These are phyloP conservation scores for Burhinus oedicnemus DNA, from an alignment of 2,113 vertebrate species.

Conservation along the genomic window DNA sequence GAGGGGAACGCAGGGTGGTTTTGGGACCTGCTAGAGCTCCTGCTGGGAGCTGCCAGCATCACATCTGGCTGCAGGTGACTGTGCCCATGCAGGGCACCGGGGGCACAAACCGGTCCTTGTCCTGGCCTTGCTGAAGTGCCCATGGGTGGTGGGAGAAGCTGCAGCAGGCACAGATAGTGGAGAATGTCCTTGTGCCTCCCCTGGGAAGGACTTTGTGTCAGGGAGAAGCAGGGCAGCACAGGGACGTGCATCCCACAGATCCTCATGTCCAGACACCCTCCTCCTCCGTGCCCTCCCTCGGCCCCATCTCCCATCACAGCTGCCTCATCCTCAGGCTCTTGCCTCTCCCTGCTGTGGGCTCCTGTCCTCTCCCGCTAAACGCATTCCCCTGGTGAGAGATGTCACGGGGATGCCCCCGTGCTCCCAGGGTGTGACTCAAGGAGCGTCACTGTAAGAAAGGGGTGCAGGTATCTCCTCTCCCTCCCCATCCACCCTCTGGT, in stretches of 20 bases:
- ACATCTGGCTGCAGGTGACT: neutral
- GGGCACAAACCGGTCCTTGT: neutral
- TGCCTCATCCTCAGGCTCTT: neutral
- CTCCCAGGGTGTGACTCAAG: neutral
- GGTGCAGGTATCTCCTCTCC: neutral
- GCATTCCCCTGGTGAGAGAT: neutral
- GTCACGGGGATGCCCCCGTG: neutral
- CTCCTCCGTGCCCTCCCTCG: neutral
- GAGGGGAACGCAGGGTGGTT: neutral
- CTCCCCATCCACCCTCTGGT: neutral
- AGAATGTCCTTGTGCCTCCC: neutral
- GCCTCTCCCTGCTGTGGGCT: neutral
- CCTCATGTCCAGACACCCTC: neutral
- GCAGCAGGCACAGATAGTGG: neutral
- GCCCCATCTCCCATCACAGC: neutral
- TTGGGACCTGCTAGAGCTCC: neutral
- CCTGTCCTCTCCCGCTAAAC: neutral
- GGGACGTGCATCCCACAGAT: neutral
- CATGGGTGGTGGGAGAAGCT: neutral
- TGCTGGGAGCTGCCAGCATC: neutral
- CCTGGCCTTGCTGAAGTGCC: neutral
- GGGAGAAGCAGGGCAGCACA: neutral
- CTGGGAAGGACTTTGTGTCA: neutral
- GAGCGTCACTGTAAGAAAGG: too few species aligned
- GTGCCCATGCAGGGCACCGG: rapidly evolving